Evolutionary conservation across 2,888 invertebrate genomes (phyloP), one percentile per base, ranked within the genome.

Genomic region (Dasysyrphus tricinctus): DNA sequence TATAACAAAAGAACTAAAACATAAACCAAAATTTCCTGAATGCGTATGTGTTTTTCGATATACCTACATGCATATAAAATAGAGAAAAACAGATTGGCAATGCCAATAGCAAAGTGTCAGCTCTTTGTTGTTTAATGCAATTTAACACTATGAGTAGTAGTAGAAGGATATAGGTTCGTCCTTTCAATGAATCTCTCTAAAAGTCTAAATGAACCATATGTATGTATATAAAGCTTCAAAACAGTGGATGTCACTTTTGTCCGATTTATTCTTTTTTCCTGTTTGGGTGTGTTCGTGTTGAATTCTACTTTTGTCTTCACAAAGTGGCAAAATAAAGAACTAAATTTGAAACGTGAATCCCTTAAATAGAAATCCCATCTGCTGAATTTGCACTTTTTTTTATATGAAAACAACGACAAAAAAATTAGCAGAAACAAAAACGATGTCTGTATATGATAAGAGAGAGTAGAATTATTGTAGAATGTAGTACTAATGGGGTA

Each of bases 401-500:
- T 42, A 44, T 32, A 12, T 44, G 16, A 44, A 16, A 67, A 49
- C 11, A 47, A 19, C 12, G 32, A 37, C 5, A 47, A 47, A 44
- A n/a, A 16, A 32, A 47, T 16, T 16, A 47, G 16, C 29, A 32
- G 11, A 32, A 59, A 29, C 29, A 32, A 5, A 32, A 59, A 29
- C 47, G 32, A 19, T 47, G 47, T 49, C 12, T 63, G 9, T 29
- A n/a, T 24, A n/a, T 24, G 39, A 39, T 4, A 34, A 2, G 3
- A 59, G 42, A 42, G n/a, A n/a, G n/a, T n/a, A n/a, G n/a, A n/a
- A n/a, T n/a, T n/a, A n/a, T n/a, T 24, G 24, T 0, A 44, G 9
- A 39, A 61, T 42, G 44, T 44, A 11, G 11, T 49, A 49, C 49
- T 67, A 67, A 67, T 67, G 65, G 65, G 65, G 47, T 32, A 65